Evolutionary conservation across 1,140 invertebrate species (phyloP).

Genomic region (Aphaenogaster floridana): DNA sequence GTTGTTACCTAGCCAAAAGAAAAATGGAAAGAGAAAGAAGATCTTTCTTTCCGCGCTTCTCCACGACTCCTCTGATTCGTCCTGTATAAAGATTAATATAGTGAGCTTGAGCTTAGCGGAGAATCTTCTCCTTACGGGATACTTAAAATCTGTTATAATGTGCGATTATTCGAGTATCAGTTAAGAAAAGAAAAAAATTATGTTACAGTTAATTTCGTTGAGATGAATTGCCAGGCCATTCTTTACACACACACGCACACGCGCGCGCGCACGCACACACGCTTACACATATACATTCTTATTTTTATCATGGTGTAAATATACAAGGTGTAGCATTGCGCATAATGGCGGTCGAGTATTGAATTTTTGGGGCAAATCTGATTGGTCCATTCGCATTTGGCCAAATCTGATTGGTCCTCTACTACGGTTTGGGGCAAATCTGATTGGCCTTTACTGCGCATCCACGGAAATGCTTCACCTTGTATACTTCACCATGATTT

Average conservation of each 20-base stretch:
- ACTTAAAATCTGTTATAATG: background rate
- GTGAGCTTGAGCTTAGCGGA: background rate
- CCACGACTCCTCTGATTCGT: background rate
- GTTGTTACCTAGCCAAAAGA: background rate
- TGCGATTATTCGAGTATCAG: background rate
- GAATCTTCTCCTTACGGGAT: background rate
- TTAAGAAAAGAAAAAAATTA: background rate
- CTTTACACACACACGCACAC: conserved; percentile 2
- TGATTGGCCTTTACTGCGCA: too few relatives aligned
- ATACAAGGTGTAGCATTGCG: too few relatives aligned
- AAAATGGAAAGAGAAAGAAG: background rate
- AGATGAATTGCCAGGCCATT: background rate
- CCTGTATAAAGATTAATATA: background rate
- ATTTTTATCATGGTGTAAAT: too few relatives aligned
- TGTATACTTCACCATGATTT: too few relatives aligned
- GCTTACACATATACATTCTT: too few relatives aligned
- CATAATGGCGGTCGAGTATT: too few relatives aligned
- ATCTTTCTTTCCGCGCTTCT: background rate
- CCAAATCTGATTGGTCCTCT: too few relatives aligned
- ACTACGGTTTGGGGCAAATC: too few relatives aligned
- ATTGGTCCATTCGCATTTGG: too few relatives aligned
- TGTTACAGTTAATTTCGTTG: conserved; percentile 34
- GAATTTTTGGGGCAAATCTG: too few relatives aligned
- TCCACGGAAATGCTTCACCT: too few relatives aligned
- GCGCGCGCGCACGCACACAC: too few relatives aligned